Conservation (phyloP, 2,888 invertebrate species). For the Platynereis dumerilii region DNA sequence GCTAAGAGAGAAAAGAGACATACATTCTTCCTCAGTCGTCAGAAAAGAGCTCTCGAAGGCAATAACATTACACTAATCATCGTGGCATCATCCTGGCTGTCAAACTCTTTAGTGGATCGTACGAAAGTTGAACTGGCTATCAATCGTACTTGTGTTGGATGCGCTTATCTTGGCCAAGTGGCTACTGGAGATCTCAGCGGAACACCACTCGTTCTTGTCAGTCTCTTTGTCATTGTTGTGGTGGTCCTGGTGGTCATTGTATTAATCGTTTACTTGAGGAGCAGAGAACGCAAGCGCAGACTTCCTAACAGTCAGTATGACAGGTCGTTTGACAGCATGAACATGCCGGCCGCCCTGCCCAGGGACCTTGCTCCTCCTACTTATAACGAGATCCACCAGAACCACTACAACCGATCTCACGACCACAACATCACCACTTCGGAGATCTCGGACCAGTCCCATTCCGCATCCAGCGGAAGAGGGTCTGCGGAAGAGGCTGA, state of each 20-base stretch:
- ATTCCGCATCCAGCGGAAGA: slow-evolving; percentile 92
- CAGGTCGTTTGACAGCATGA: slow-evolving; percentile 64
- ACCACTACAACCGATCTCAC: not conserved
- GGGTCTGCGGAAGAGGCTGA: slow-evolving; percentile 97
- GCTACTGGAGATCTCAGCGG: slow-evolving; percentile 65
- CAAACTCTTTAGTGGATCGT: slow-evolving; percentile 84
- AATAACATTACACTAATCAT: slow-evolving; percentile 68
- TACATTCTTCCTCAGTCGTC: slow-evolving; percentile 28
- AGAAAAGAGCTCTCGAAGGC: slow-evolving; percentile 47
- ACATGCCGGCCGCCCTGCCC: slow-evolving; percentile 81
- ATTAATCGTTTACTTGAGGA: slow-evolving; percentile 72
- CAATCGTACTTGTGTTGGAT: slow-evolving; percentile 52
- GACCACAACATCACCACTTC: slow-evolving; percentile 68
- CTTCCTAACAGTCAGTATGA: slow-evolving; percentile 40
- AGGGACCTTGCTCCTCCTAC: slow-evolving; percentile 31
- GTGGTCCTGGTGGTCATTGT: slow-evolving; percentile 82
- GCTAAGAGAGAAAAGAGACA: slow-evolving; percentile 26
- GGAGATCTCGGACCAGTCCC: slow-evolving; percentile 90
- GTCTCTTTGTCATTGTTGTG: slow-evolving; percentile 77
- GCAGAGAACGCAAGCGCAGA: slow-evolving; percentile 71
- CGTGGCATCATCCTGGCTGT: slow-evolving; percentile 87
- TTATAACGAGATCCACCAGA: slow-evolving; percentile 42
- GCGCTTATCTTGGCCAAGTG: slow-evolving; percentile 27
- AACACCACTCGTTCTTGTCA: slow-evolving; percentile 74
- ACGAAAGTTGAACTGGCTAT: slow-evolving; percentile 81